Evolutionary conservation across 2,888 invertebrate species (phyloP).

Genomic region (Melanargia galathea): DNA sequence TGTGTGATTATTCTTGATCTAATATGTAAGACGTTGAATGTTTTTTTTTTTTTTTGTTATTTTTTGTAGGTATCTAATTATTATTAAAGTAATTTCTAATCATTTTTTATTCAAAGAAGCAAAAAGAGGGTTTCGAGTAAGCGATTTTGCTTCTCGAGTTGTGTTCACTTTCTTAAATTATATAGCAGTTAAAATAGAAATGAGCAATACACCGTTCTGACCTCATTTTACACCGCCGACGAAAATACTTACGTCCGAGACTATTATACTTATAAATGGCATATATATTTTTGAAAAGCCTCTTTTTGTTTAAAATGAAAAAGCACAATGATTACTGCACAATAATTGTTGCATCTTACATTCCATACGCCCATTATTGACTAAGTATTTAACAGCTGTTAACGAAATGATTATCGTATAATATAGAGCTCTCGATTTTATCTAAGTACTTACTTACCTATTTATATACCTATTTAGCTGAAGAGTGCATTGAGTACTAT

Average conservation of each 20-base stretch:
- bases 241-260: slow-evolving; percentile 17
- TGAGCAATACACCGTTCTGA: slow-evolving; percentile 16
- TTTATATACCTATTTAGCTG: not conserved
- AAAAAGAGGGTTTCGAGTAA: slow-evolving; percentile 26
- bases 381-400: slow-evolving; percentile 3
- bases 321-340: slow-evolving; percentile 45
- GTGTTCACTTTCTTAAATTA: not conserved
- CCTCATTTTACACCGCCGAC: slow-evolving; percentile 17
- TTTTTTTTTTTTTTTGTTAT: slow-evolving; percentile 39
- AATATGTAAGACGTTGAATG: slow-evolving; percentile 35
- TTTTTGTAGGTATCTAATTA: slow-evolving; percentile 31
- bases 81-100: slow-evolving; percentile 27
- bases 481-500: not conserved
- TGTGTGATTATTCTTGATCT: slow-evolving; percentile 35
- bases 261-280: slow-evolving; percentile 24
- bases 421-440: not conserved
- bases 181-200: slow-evolving; percentile 2
- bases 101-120: slow-evolving; percentile 22
- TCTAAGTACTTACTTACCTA: not conserved
- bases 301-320: slow-evolving; percentile 31
- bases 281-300: slow-evolving; percentile 8
- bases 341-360: slow-evolving; percentile 46
- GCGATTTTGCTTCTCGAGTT: not conserved
- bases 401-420: slow-evolving; percentile 6
- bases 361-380: slow-evolving; percentile 35